Evolutionary conservation across 2,113 vertebrate species (phyloP).

Genomic region (Pollimyrus isidori): DNA sequence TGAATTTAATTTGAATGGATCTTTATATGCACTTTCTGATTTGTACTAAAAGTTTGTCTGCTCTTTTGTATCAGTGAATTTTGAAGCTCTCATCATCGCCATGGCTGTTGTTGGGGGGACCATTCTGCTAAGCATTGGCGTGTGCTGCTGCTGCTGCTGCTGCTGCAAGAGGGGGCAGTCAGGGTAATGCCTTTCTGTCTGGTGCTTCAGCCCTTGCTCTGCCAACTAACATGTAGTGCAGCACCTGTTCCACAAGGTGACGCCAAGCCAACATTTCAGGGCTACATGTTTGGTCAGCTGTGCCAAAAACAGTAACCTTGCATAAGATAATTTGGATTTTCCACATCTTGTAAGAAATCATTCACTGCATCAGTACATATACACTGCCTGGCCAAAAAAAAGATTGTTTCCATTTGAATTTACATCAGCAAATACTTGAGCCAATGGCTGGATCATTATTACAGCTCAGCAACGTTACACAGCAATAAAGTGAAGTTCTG

Average conservation of each 20-base stretch:
- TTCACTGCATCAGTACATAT: background rate
- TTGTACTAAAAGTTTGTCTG: background rate
- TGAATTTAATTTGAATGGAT: background rate
- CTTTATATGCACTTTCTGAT: background rate
- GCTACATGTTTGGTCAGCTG: background rate
- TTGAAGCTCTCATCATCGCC: slow-evolving; percentile 74
- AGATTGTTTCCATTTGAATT: no score
- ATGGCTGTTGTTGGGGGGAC: slow-evolving; percentile 61
- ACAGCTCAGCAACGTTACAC: no score
- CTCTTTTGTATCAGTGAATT: slow-evolving; percentile 67
- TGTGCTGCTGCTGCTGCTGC: slow-evolving; percentile 74
- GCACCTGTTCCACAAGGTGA: background rate
- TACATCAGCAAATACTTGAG: no score
- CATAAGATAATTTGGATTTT: background rate
- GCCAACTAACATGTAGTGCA: background rate
- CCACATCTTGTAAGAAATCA: background rate
- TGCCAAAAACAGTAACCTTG: background rate
- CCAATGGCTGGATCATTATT: no score
- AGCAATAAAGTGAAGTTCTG: no score
- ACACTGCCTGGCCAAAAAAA: no score
- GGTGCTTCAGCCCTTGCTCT: background rate
- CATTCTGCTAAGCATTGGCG: slow-evolving; percentile 52
- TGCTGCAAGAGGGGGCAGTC: slow-evolving; percentile 52
- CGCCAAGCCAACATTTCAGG: background rate
- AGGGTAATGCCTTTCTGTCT: slow-evolving; percentile 47